Conservation (phyloP, 1,140 invertebrate genomes). For the Probaryconus sp. region DNA sequence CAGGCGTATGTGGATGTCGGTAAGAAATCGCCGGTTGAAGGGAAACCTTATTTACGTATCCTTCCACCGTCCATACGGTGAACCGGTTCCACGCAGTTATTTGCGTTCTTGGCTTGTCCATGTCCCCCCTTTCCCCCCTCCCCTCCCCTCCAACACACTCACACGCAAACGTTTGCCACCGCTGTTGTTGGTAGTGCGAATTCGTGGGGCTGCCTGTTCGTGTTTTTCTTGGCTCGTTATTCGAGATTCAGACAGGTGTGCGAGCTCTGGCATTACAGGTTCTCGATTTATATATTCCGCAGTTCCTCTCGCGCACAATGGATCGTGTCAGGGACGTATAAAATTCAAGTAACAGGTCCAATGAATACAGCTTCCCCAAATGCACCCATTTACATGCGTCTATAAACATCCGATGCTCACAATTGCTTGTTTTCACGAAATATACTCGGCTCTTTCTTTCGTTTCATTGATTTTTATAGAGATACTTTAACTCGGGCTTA, state of each 20-base stretch:
- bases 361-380: constrained; percentile 2
- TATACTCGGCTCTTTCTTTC: too few species aligned
- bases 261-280: constrained; percentile 44
- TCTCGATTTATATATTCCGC: constrained; percentile 41
- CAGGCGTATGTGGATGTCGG: background rate
- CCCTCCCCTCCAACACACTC: background rate
- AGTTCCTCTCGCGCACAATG: constrained; percentile 29
- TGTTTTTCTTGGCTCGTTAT: constrained; percentile 54
- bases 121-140: too few species aligned
- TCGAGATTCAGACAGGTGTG: constrained; percentile 52
- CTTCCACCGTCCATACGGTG: constrained; percentile 31
- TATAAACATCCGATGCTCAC: constrained; percentile 15
- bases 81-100: constrained; percentile 39
- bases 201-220: constrained; percentile 44
- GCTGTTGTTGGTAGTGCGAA: constrained; percentile 17
- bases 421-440: too few species aligned
- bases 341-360: constrained; percentile 20
- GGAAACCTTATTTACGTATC: constrained; percentile 51
- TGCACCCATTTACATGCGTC: constrained; percentile 9
- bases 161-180: constrained; percentile 5
- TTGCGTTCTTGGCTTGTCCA: constrained; percentile 10
- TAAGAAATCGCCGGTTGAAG: constrained; percentile 8
- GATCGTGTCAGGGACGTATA: constrained; percentile 19
- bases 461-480: constrained; percentile 13
- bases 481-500: background rate